Percentiles rank a stretch among this genome's conserved stretches.
These are phyloP conservation scores for Leptinotarsa defecta DNA, from an alignment of 1,140 invertebrate genomes.

Conservation along the genomic window DNA sequence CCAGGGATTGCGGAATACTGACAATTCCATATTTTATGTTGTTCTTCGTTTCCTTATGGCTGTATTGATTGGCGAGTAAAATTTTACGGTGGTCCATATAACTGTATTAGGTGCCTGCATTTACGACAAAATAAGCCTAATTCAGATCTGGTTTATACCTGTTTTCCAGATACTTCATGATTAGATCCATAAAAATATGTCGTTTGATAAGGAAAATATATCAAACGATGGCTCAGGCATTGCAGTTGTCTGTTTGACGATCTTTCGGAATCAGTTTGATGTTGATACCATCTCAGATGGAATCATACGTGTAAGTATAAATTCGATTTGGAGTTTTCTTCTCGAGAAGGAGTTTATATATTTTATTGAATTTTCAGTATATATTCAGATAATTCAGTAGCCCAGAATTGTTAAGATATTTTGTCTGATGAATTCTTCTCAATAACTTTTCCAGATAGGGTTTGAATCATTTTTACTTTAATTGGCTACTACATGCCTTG, in stretches of 20 bases:
- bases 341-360: no score
- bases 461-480: no score
- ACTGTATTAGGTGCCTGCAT: not conserved
- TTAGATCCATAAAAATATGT: constrained; percentile 6
- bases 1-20: not conserved
- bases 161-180: constrained; percentile 5
- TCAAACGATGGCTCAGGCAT: not conserved
- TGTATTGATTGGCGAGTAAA: not conserved
- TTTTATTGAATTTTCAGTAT: no score
- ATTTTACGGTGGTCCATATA: constrained; percentile 8
- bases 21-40: not conserved
- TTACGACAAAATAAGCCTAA: not conserved
- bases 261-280: not conserved
- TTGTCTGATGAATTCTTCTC: no score
- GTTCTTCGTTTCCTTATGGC: not conserved
- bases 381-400: no score
- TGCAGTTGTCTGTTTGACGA: not conserved
- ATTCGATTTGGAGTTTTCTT: not conserved
- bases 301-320: not conserved
- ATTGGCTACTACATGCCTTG: no score
- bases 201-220: not conserved
- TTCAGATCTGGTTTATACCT: constrained; percentile 5
- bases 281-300: not conserved
- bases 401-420: no score
- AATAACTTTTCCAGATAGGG: no score